Percentiles rank a stretch among this genome's conserved stretches.
Conservation (phyloP, 2,113 vertebrate species). For the Ptilorrhoa leucosticta region DNA sequence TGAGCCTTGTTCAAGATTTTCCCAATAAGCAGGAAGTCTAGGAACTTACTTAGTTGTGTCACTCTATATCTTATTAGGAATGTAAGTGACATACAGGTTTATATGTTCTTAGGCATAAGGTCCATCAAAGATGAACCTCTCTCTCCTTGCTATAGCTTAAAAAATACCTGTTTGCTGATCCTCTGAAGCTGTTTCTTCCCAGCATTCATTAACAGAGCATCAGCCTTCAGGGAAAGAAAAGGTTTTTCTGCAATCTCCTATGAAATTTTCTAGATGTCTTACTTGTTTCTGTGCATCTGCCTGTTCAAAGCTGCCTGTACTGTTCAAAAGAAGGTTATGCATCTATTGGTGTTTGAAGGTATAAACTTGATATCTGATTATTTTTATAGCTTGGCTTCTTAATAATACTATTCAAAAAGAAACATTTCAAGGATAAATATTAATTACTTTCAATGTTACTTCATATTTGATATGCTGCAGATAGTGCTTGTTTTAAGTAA, state of each 20-base stretch:
- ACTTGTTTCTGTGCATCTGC: neutral
- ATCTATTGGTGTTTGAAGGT: neutral
- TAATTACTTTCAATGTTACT: conserved; percentile 51
- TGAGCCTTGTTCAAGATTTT: neutral
- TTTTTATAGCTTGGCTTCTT: conserved; percentile 14
- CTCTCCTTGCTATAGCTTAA: neutral
- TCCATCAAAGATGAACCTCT: neutral
- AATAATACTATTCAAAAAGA: neutral
- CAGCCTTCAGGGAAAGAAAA: neutral
- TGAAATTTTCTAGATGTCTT: neutral
- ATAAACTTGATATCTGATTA: neutral
- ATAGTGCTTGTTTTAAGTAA: conserved; percentile 68
- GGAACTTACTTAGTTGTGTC: neutral
- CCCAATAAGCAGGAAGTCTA: neutral
- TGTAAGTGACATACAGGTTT: neutral
- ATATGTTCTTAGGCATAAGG: neutral
- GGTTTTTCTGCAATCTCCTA: neutral
- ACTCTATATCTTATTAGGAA: neutral
- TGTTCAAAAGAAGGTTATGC: neutral
- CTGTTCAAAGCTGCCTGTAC: neutral
- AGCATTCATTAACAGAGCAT: neutral
- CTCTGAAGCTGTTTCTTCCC: neutral
- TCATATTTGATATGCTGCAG: conserved; percentile 55
- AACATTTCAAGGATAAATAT: conserved; percentile 6
- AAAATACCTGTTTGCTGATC: neutral